Evolutionary conservation across 2,113 vertebrate genomes (phyloP), one percentile per base, ranked within the genome.

Genomic region (Alligator mississippiensis): DNA sequence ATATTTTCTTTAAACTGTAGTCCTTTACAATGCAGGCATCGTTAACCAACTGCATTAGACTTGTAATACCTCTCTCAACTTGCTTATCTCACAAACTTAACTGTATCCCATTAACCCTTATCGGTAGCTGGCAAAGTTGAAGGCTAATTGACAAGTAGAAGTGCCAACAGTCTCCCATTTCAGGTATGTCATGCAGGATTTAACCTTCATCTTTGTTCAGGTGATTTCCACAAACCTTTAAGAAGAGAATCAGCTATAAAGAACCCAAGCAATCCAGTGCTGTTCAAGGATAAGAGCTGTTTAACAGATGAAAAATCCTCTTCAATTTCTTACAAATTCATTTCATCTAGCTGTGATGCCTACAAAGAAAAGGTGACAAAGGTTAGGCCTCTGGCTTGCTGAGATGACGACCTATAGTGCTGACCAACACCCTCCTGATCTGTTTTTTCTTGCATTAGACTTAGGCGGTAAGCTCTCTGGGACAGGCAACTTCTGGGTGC

Each of bases 201-300:
- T 89, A 93, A 95, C 80, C 84, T 93, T 89, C 68, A 61, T 24
- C 89, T 87, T 61, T 90, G 62, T 70, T 64, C 75, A 55, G 85
- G 59, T 87, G 83, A 83, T 70, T 57, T 70, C 88, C 75, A 74
- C 58, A 77, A 88, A 54, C 76, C 75, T 89, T 86, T 90, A 70
- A 93, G 27, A 55, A 82, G 34, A 92, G 80, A 89, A 87, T 77
- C 83, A 80, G n/a, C 85, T 88, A 54, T 70, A 55, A 38, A 82
- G 38, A 84, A 75, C 21, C 75, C 80, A 86, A 93, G 88, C 24
- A 80, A 85, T 82, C 63, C 58, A 90, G 18, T 17, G 11, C 58
- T 75, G 82, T 87, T 82, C 68, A 84, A 27, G 30, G 75, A 85
- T 74, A 14, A 82, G 86, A 88, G 16, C 62, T 84, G 16, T 59